A percentile compares a stretch with the other conserved stretches of the same genome.
These are phyloP conservation scores for Hydriomena furcata DNA, from an alignment of 2,888 invertebrate genomes.

Conservation along the genomic window DNA sequence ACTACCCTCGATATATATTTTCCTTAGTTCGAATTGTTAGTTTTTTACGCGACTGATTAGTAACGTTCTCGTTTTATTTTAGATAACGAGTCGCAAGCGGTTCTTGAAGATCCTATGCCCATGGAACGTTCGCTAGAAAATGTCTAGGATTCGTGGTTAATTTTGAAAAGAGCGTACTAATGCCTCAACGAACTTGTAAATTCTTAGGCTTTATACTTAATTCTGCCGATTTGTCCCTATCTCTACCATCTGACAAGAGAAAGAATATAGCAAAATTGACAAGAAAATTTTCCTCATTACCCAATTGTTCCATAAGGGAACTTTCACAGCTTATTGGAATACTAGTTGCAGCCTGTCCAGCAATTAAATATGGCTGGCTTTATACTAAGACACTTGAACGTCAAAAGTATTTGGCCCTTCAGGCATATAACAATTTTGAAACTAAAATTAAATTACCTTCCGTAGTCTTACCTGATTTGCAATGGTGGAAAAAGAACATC, in stretches of 20 bases:
- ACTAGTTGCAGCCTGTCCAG: constrained; percentile 11
- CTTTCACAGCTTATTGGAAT: constrained; percentile 14
- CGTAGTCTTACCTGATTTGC: constrained; percentile 10
- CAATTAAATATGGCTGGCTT: constrained; percentile 17
- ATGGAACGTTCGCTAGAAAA: constrained; percentile 8
- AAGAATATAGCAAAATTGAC: constrained; percentile 2
- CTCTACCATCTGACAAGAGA: constrained; percentile 20
- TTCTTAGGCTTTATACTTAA: constrained; percentile 22
- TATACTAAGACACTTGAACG: constrained; percentile 21
- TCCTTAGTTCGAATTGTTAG: too few species aligned
- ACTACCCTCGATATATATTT: too few species aligned
- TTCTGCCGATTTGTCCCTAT: constrained; percentile 10
- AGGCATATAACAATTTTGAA: constrained; percentile 11
- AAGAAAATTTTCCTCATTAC: constrained; percentile 12
- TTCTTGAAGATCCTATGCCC: constrained; percentile 4
- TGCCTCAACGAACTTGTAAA: not conserved
- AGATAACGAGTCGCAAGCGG: too few species aligned
- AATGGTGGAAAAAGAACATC: constrained; percentile 25
- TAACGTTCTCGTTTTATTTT: too few species aligned
- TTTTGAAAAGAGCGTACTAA: constrained; percentile 4
- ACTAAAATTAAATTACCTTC: constrained; percentile 5
- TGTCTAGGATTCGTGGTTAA: constrained; percentile 24
- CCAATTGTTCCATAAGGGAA: constrained; percentile 16
- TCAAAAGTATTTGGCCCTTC: constrained; percentile 18
- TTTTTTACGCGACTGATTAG: too few species aligned